These are phyloP conservation scores for Aplocera efformata DNA, from an alignment of 2,888 invertebrate genomes.

Conservation along the genomic window DNA sequence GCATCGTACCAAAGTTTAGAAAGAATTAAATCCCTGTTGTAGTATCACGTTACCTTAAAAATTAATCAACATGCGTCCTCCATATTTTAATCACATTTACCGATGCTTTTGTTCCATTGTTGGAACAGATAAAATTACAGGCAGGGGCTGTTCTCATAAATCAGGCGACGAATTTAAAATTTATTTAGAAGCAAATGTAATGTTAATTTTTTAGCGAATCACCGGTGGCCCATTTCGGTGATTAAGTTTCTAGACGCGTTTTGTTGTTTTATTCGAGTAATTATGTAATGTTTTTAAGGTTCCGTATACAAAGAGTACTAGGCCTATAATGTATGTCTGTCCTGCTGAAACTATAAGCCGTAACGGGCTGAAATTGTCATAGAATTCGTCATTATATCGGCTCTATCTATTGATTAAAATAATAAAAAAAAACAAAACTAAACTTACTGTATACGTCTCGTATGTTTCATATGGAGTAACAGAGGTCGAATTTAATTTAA, in stretches of 20 bases:
- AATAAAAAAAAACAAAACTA: too few species aligned
- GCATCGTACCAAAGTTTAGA: too few species aligned
- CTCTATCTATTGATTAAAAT: too few species aligned
- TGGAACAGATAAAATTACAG: slow-evolving; percentile 64
- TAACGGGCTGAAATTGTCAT: too few species aligned
- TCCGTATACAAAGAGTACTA: too few species aligned
- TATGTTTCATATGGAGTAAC: too few species aligned
- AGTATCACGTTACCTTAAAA: slow-evolving; percentile 5
- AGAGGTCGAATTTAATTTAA: too few species aligned
- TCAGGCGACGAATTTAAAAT: slow-evolving; percentile 63
- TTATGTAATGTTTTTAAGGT: slow-evolving; percentile 16
- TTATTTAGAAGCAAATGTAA: slow-evolving; percentile 65
- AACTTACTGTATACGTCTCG: too few species aligned
- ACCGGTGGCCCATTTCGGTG: slow-evolving; percentile 56
- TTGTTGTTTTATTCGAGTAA: slow-evolving; percentile 14
- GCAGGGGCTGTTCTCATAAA: slow-evolving; percentile 52
- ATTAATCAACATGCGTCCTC: slow-evolving; percentile 22
- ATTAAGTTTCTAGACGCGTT: slow-evolving; percentile 37
- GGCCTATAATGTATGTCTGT: too few species aligned
- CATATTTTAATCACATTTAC: slow-evolving; percentile 45
- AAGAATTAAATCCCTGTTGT: too few species aligned
- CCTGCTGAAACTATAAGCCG: too few species aligned
- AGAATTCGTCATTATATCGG: too few species aligned
- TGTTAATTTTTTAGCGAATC: slow-evolving; percentile 62
- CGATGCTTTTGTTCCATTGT: slow-evolving; percentile 53